phyloP scores from a whole-genome alignment of 23 tunicate genomes.

The Botrylloides violaceus region DNA sequence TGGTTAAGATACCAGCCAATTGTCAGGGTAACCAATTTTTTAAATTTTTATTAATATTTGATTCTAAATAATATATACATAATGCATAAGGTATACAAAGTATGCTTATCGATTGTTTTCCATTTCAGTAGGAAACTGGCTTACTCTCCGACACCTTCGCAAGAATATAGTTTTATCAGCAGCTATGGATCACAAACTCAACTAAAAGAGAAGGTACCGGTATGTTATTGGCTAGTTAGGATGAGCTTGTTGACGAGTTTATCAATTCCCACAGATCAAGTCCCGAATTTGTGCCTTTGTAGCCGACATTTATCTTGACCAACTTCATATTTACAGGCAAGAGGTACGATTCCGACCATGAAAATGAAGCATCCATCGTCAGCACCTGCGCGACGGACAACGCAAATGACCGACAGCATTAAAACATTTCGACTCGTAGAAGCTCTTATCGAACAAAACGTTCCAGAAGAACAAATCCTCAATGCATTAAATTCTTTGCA shows the following conservation, averaged over 20 bases:
- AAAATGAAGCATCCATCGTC: conserved; percentile 13
- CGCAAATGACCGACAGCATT: conserved; percentile 51
- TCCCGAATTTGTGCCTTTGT: not conserved
- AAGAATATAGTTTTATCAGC: not conserved
- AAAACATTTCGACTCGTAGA: conserved; percentile 71
- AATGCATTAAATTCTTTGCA: conserved; percentile 74
- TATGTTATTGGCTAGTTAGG: not conserved
- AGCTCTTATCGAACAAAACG: conserved; percentile 73
- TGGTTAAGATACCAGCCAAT: no score
- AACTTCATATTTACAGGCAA: not conserved
- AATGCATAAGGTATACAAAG: no score
- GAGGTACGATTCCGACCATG: conserved; percentile 2
- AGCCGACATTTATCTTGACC: not conserved
- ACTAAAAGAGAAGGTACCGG: not conserved
- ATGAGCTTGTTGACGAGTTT: not conserved
- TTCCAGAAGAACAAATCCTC: conserved; percentile 80
- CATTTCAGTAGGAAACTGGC: not conserved
- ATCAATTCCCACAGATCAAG: not conserved
- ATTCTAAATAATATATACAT: no score
- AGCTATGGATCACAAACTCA: not conserved
- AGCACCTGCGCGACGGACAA: conserved; percentile 24
- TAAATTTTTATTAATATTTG: no score
- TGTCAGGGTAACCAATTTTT: no score
- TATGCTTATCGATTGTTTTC: no score
- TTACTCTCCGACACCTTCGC: not conserved